These are phyloP conservation scores for Metellina segmentata DNA, from an alignment of 2,888 invertebrate species.

Conservation along the genomic window DNA sequence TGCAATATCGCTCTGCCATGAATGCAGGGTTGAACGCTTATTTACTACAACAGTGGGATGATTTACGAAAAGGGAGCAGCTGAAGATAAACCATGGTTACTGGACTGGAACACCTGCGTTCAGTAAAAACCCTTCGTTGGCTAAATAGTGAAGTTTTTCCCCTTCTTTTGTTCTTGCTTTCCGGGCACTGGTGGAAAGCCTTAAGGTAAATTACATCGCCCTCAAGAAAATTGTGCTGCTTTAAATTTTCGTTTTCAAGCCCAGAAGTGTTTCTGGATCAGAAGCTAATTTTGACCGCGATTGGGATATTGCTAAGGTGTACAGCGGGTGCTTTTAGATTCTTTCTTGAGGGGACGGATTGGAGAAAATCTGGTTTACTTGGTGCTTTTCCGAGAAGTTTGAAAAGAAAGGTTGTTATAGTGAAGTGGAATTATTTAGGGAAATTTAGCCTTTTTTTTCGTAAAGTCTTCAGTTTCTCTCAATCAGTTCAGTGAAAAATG, in stretches of 20 bases:
- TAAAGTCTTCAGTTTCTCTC: too few species aligned
- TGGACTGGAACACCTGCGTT: constrained; percentile 38
- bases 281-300: too few species aligned
- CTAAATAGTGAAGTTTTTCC: neutral
- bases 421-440: too few species aligned
- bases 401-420: too few species aligned
- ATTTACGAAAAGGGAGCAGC: constrained; percentile 32
- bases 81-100: constrained; percentile 29
- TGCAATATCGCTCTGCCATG: constrained; percentile 26
- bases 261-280: neutral
- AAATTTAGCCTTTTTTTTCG: too few species aligned
- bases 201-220: too few species aligned
- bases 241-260: neutral
- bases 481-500: too few species aligned
- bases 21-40: constrained; percentile 49
- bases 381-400: too few species aligned
- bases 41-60: constrained; percentile 33
- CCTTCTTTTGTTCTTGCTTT: neutral
- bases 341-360: too few species aligned
- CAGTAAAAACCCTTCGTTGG: neutral
- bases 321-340: too few species aligned
- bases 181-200: neutral
- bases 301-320: too few species aligned
- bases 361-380: too few species aligned
- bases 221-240: neutral